These are phyloP conservation scores for Passer montanus DNA, from an alignment of 2,113 vertebrate genomes.

Conservation along the genomic window DNA sequence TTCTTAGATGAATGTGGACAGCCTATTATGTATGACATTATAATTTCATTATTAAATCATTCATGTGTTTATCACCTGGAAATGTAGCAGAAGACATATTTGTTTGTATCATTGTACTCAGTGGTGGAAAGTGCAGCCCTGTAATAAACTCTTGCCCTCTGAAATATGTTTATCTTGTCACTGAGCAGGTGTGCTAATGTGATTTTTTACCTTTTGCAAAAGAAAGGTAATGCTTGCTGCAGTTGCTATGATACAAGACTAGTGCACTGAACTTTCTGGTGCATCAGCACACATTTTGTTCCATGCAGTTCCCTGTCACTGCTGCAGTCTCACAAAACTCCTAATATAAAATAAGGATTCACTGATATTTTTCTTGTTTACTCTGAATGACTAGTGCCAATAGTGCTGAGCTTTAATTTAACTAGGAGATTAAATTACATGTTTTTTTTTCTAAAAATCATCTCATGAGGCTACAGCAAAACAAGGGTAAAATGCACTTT, in stretches of 20 bases:
- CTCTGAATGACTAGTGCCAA: not conserved
- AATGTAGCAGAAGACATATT: not conserved
- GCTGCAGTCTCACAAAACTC: not conserved
- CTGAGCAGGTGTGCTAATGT: not conserved
- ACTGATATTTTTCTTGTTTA: not conserved
- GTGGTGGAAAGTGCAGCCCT: not conserved
- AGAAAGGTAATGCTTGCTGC: not conserved
- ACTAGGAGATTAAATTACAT: not conserved
- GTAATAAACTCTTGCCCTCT: not conserved
- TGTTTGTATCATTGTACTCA: not conserved
- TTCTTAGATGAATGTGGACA: not conserved
- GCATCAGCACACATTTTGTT: not conserved
- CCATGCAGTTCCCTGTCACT: not conserved
- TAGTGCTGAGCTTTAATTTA: not conserved
- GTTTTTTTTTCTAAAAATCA: not conserved
- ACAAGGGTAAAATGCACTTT: not conserved
- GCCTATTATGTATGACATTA: not conserved
- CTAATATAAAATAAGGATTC: not conserved
- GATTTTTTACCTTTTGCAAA: not conserved
- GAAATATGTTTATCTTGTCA: conserved; percentile 34
- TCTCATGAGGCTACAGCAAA: not conserved
- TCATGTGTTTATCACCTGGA: not conserved
- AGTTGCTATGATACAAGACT: conserved; percentile 23
- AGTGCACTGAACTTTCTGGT: not conserved
- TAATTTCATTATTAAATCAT: not conserved